These are phyloP conservation scores for Cephalopterus ornatus DNA, from an alignment of 2,113 vertebrate species.

Conservation along the genomic window DNA sequence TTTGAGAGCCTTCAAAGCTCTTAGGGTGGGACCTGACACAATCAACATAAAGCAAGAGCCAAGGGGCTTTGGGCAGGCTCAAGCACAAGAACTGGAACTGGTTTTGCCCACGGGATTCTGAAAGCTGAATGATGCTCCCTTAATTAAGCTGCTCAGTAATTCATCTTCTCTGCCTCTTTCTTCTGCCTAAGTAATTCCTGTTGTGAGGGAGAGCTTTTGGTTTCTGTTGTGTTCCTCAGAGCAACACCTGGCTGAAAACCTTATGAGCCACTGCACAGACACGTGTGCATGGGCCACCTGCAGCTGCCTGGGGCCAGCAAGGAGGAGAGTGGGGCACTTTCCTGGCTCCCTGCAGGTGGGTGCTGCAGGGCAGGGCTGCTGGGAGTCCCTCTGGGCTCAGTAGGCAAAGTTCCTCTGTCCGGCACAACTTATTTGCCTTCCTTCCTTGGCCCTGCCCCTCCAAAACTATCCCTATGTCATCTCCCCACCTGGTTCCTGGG, in stretches of 20 bases:
- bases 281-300: fast-evolving
- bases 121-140: not conserved
- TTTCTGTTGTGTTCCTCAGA: not conserved
- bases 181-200: not conserved
- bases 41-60: not conserved
- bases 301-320: not conserved
- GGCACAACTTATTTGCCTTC: not conserved
- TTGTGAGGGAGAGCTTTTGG: not conserved
- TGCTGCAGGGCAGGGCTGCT: not conserved
- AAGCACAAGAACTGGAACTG: not conserved
- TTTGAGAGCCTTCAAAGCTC: not conserved
- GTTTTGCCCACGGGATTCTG: not conserved
- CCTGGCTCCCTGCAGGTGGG: not conserved
- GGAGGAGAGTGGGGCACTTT: not conserved
- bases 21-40: not conserved
- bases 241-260: not conserved
- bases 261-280: not conserved
- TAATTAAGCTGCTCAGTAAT: not conserved
- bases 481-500: not conserved
- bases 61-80: not conserved
- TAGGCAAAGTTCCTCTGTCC: not conserved
- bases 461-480: not conserved
- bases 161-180: not conserved
- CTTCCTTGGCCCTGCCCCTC: not conserved
- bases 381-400: not conserved